These are phyloP conservation scores for Chrysomela aeneicollis DNA, from an alignment of 2,888 invertebrate species.

Conservation along the genomic window DNA sequence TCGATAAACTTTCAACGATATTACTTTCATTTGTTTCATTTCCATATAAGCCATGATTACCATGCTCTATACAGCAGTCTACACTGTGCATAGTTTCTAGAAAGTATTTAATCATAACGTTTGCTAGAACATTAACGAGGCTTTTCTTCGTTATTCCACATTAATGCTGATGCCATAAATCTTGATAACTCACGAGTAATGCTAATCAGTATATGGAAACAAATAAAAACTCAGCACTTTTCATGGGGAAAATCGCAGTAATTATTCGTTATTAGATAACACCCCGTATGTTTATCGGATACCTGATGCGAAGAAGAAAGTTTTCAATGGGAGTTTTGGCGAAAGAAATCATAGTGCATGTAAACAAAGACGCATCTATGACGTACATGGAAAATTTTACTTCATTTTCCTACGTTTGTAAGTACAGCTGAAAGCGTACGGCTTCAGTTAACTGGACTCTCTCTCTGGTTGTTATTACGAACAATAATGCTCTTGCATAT, in stretches of 20 bases:
- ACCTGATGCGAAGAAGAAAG: too few species aligned
- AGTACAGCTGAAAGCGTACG: neutral
- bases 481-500: too few species aligned
- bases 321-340: too few species aligned
- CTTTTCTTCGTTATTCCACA: neutral
- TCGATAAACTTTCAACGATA: too few species aligned
- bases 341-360: too few species aligned
- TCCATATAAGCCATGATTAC: too few species aligned
- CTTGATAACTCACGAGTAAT: neutral
- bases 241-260: neutral
- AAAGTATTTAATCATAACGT: constrained; percentile 13
- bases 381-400: too few species aligned
- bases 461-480: too few species aligned
- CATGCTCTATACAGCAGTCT: neutral
- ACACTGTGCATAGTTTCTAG: neutral
- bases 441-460: neutral
- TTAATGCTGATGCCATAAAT: constrained; percentile 13
- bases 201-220: neutral
- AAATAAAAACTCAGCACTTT: neutral
- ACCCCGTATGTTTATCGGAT: too few species aligned
- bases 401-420: too few species aligned
- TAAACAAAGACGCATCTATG: too few species aligned
- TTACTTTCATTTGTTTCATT: too few species aligned
- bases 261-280: neutral
- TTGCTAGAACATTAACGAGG: constrained; percentile 11